Evolutionary conservation across 64 coral and sea anemone species (phyloP).

Genomic region (Pachyseris speciosa): DNA sequence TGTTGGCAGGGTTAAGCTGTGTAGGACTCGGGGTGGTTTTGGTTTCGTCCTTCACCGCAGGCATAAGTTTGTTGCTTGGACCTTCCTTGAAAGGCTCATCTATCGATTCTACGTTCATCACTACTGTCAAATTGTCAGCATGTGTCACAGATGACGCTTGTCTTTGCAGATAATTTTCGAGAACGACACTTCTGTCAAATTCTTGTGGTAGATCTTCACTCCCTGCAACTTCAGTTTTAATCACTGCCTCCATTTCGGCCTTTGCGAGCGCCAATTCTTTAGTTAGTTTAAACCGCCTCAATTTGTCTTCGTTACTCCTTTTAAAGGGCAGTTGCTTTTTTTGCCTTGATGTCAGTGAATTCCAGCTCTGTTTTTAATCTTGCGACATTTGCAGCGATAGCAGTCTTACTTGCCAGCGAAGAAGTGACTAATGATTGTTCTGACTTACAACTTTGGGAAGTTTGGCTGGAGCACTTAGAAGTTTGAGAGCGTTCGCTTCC

Average conservation of each 20-base stretch:
- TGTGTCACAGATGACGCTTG: neutral
- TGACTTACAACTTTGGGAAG: no score
- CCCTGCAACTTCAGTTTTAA: neutral
- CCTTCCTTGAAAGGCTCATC: neutral
- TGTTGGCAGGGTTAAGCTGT: neutral
- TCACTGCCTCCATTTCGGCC: conserved; percentile 28
- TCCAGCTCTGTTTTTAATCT: no score
- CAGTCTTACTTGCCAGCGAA: neutral
- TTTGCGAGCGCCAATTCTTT: conserved; percentile 25
- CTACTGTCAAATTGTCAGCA: neutral
- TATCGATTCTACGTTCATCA: neutral
- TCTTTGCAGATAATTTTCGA: neutral
- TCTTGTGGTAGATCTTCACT: neutral
- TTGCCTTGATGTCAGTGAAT: no score
- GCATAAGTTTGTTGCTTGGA: neutral
- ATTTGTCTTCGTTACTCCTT: conserved; percentile 16
- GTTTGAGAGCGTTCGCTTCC: no score
- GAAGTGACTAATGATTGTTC: neutral
- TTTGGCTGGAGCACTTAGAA: no score
- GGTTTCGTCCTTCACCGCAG: neutral
- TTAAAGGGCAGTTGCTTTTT: no score
- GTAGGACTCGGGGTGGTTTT: neutral
- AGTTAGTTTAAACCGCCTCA: neutral
- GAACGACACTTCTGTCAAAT: neutral
- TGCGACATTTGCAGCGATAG: no score